Percentiles rank a stretch among this genome's conserved stretches.
Conservation (phyloP, 2,797 vertebrate species). For the Sebastes goodei region DNA sequence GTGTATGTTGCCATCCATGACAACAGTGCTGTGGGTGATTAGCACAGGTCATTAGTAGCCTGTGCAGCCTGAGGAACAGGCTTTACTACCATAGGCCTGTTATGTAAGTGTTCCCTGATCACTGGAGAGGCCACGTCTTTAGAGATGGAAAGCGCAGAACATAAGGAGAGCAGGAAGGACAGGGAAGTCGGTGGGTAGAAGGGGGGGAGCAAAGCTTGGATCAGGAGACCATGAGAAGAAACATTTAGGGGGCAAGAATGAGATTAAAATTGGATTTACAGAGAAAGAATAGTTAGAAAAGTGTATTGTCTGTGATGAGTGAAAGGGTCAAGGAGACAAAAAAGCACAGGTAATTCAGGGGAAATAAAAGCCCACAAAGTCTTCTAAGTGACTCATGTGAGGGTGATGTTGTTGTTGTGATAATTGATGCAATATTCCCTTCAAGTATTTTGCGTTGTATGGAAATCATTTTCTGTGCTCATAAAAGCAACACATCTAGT, state of each 20-base stretch:
- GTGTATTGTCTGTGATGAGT: neutral
- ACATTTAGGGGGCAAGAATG: neutral
- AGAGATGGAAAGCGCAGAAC: slow-evolving; percentile 25
- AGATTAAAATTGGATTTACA: neutral
- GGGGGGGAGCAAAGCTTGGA: neutral
- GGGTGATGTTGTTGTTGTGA: neutral
- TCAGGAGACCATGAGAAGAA: neutral
- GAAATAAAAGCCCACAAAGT: neutral
- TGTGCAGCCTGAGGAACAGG: slow-evolving; percentile 44
- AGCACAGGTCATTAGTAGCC: slow-evolving; percentile 61
- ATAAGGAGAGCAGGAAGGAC: slow-evolving; percentile 9
- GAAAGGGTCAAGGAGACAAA: neutral
- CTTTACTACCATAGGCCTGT: slow-evolving; percentile 63
- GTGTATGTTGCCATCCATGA: slow-evolving; percentile 33
- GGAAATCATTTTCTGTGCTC: neutral
- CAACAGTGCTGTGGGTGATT: slow-evolving; percentile 49
- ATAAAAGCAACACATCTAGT: slow-evolving; percentile 20
- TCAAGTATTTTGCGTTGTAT: neutral
- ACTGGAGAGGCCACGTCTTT: slow-evolving; percentile 39
- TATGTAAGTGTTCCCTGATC: slow-evolving; percentile 72
- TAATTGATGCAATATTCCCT: neutral
- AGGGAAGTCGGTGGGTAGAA: neutral
- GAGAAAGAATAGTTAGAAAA: neutral
- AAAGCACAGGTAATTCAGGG: neutral
- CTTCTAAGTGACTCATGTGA: neutral